A percentile compares a stretch with the other conserved stretches of the same genome.
Conservation (phyloP, 2,888 invertebrate genomes). For the Cantharis flavilabris region DNA sequence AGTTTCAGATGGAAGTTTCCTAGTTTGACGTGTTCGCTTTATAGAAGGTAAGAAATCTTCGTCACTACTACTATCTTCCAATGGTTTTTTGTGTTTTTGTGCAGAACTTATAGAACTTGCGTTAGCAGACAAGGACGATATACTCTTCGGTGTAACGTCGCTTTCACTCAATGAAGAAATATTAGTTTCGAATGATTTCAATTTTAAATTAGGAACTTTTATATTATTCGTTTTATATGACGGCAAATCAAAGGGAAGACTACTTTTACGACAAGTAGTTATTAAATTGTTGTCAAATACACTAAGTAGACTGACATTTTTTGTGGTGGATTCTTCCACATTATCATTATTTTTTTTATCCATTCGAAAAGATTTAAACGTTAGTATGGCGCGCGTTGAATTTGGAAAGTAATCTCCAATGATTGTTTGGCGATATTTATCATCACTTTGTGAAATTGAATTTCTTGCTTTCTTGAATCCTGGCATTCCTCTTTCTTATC, state of each 20-base stretch:
- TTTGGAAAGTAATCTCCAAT: background rate
- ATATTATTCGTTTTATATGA: background rate
- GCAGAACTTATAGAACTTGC: background rate
- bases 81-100: background rate
- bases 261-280: background rate
- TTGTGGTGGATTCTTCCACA: background rate
- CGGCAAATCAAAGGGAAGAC: background rate
- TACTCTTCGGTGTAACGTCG: background rate
- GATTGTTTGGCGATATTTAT: background rate
- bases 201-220: background rate
- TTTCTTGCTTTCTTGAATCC: background rate
- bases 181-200: background rate
- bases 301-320: background rate
- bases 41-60: background rate
- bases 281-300: background rate
- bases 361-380: background rate
- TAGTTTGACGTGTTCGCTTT: background rate
- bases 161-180: background rate
- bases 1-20: background rate
- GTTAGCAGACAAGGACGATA: background rate
- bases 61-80: background rate
- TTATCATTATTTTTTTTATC: background rate
- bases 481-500: no score
- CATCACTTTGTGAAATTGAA: background rate
- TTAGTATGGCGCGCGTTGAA: background rate